Evolutionary conservation across 1,140 invertebrate genomes (phyloP), one percentile per base, ranked within the genome.

Genomic region (Camponotus pennsylvanicus): DNA sequence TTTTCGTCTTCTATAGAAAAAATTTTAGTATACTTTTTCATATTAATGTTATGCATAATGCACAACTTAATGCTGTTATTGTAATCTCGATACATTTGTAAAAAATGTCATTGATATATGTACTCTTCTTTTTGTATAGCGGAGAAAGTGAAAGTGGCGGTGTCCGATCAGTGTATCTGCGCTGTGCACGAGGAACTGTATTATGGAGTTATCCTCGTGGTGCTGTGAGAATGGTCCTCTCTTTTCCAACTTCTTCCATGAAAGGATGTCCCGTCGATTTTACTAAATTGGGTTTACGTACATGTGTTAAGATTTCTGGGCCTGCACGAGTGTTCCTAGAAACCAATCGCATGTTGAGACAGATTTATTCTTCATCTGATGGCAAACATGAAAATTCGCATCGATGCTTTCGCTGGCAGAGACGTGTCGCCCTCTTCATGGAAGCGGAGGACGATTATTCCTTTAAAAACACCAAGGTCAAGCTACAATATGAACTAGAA

Each of bases 191-290:
- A 71, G 97, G 97, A 15, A 95, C 95, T 0, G 96, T 98, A 0
- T 95, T 95, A 3, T 98, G 97, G 97, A 93, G 96, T 77, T 98
- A 98, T 93, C 97, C 97, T 0, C 95, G 96, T 9, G 97, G 97
- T 0, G 97, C 97, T 0, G 93, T 98, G 5, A 93, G 97, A 18
- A 95, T 98, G 9, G 96, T 97, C 7, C 95, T 98, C 42, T 95
- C 76, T 92, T 97, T 69, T 0, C 83, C 89, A 5, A 27, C 27
- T 27, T 27, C 27, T 27, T 27, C 27, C 27, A 27, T 27, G 27
- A 0, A 0, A 27, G 1, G 27, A 27, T 27, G 27, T 32, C 9
- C 21, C 18, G 3, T 52, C 49, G 18, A 18, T 15, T 11, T 27
- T 18, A 40, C 7, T n/a, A 94, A 94, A 32, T 71, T n/a, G 0